These are phyloP conservation scores for Acanthopleura granulata DNA, from an alignment of 2,888 invertebrate genomes.

Conservation along the genomic window DNA sequence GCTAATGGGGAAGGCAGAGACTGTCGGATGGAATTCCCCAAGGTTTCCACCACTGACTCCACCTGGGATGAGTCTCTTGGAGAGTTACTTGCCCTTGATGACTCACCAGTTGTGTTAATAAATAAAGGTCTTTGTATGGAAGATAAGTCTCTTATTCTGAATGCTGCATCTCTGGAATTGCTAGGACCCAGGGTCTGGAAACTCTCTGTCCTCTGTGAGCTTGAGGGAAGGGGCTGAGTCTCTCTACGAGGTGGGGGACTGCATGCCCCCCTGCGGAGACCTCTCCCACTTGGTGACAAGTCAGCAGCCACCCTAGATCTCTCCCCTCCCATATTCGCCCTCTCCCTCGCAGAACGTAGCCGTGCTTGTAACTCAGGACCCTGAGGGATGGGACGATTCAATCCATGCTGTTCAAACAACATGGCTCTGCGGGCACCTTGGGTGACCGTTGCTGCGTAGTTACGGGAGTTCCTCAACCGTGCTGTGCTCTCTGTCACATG, in stretches of 20 bases:
- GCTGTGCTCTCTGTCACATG: slow-evolving; percentile 22
- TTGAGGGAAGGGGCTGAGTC: not conserved
- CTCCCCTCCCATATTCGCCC: no score
- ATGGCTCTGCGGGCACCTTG: not conserved
- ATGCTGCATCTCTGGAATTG: not conserved
- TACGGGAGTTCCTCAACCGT: not conserved
- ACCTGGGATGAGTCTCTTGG: not conserved
- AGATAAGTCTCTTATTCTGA: not conserved
- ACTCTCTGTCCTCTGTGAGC: not conserved
- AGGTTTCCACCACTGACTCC: not conserved
- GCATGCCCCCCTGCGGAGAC: not conserved
- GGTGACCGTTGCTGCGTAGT: not conserved
- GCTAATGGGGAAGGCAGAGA: not conserved
- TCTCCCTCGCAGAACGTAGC: not conserved
- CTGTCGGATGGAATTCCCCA: not conserved
- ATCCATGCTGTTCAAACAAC: not conserved
- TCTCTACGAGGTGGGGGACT: not conserved
- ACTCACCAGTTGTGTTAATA: not conserved
- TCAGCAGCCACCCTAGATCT: not conserved
- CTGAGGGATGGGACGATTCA: not conserved
- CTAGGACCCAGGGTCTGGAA: not conserved
- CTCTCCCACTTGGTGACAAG: not conserved
- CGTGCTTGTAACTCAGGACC: not conserved
- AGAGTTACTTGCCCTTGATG: not conserved
- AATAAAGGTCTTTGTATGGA: slow-evolving; percentile 1